Percentiles rank a stretch among this genome's conserved stretches.
Conservation (phyloP, 2,797 vertebrate genomes). For the Alcedo atthis region DNA sequence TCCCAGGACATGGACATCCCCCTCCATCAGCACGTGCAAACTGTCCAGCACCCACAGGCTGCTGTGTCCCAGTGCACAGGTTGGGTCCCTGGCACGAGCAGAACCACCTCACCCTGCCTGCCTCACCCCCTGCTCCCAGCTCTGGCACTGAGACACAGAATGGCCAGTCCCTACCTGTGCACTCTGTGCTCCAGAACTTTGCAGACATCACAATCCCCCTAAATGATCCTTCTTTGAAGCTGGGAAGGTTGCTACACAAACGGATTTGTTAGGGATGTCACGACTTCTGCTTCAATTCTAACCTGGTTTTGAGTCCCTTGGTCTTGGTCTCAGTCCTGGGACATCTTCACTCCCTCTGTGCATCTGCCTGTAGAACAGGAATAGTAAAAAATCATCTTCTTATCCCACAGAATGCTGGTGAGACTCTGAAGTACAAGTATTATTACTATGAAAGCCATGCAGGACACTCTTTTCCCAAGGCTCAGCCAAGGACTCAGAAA, state of each 20-base stretch:
- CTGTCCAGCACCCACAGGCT: not conserved
- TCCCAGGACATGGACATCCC: not conserved
- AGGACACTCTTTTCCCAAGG: conserved; percentile 5
- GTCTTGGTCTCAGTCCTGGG: not conserved
- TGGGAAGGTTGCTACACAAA: not conserved
- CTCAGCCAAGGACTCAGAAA: conserved; percentile 35
- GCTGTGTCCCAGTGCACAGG: not conserved
- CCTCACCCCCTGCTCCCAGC: not conserved
- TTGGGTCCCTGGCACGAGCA: not conserved
- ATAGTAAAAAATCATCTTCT: not conserved
- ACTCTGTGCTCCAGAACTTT: not conserved
- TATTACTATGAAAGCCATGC: not conserved
- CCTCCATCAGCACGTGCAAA: not conserved
- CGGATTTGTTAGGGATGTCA: not conserved
- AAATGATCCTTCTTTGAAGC: not conserved
- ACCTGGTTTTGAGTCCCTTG: not conserved
- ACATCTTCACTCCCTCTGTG: not conserved
- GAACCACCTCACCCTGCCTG: not conserved
- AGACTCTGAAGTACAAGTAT: not conserved
- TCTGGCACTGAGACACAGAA: not conserved
- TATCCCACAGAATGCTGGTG: not conserved
- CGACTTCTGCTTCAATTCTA: not conserved
- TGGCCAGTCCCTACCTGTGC: not conserved
- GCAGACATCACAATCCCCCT: not conserved
- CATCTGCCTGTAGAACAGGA: not conserved